phyloP scores from a whole-genome alignment of 1,140 invertebrate species.

The Heterodera schachtii region DNA sequence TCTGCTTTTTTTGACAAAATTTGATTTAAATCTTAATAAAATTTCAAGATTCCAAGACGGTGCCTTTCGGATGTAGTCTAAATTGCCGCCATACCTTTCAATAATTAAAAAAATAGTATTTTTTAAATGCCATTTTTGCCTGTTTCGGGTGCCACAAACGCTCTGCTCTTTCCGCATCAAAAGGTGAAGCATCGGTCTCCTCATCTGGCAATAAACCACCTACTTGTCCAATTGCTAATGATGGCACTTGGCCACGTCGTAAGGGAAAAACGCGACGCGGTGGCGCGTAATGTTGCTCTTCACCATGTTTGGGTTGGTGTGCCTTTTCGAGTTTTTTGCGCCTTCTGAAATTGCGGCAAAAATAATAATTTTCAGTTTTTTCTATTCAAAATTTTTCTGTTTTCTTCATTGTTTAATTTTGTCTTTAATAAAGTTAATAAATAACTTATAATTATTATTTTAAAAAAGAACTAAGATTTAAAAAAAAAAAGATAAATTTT shows the following conservation, averaged over 20 bases:
- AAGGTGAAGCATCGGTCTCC: constrained; percentile 27
- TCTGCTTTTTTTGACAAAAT: no score
- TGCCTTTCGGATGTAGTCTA: no score
- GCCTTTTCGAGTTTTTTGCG: not conserved
- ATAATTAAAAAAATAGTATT: not conserved
- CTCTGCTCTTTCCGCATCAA: constrained; percentile 18
- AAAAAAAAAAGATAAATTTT: no score
- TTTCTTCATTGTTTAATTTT: no score
- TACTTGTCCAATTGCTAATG: not conserved
- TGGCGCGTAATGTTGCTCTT: not conserved
- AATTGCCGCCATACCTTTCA: no score
- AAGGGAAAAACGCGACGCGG: not conserved
- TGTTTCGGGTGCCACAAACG: not conserved
- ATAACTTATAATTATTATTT: no score
- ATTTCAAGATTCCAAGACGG: no score
- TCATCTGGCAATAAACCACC: constrained; percentile 10
- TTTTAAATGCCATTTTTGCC: not conserved
- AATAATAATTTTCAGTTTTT: no score
- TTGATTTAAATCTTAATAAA: no score
- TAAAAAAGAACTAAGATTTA: no score
- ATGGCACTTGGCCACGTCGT: not conserved
- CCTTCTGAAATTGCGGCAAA: not conserved
- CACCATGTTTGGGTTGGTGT: constrained; percentile 6
- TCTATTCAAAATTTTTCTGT: no score
- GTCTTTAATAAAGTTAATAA: no score